Base-by-base conservation (phyloP, 2,888 invertebrate genomes). In the Leucania comma region DNA sequence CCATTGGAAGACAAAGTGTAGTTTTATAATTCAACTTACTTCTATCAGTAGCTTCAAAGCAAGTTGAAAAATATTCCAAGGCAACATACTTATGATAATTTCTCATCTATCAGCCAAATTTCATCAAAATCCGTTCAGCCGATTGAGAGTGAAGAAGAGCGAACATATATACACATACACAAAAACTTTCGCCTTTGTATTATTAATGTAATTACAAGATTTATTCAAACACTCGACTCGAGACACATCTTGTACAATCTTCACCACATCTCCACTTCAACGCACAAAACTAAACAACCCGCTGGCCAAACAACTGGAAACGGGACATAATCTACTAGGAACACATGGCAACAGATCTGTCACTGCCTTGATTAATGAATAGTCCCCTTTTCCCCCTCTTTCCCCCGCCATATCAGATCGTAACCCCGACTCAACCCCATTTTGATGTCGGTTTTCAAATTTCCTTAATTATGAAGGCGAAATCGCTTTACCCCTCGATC, bases 391-490 rank as follows among this genome's bases (percentile, higher is more conserved):
- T 75, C 63, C 72, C 84, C 75, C 86, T 75, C 71, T 85, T 80
- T 68, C 78, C 76, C 85, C 78, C 85, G 46, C 79, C 75, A 68
- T 86, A 89, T 88, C 87, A 84, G 88, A 88, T 89, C 80, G 86
- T 86, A 86, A 87, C 84, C 87, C 82, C 80, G 78, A 77, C 82
- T 83, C 84, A 71, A 71, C 84, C 81, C 80, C 80, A 75, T 85
- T 87, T 81, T 86, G 87, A 88, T 85, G 89, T 83, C 90, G 93
- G 93, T 93, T 94, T 94, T 94, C 93, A 93, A 94, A 94, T 94
- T 94, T 93, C 92, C 94, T 92, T 94, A 94, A 94, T 94, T 94
- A 94, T 92, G 68, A 92, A 91, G 89, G 89, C 90, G 86, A 88
- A 90, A 91, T 90, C 90, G 89, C 87, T 91, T 90, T 91, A 88